Conservation (phyloP, 2,113 vertebrate genomes). For the Ochotona curzoniae region DNA sequence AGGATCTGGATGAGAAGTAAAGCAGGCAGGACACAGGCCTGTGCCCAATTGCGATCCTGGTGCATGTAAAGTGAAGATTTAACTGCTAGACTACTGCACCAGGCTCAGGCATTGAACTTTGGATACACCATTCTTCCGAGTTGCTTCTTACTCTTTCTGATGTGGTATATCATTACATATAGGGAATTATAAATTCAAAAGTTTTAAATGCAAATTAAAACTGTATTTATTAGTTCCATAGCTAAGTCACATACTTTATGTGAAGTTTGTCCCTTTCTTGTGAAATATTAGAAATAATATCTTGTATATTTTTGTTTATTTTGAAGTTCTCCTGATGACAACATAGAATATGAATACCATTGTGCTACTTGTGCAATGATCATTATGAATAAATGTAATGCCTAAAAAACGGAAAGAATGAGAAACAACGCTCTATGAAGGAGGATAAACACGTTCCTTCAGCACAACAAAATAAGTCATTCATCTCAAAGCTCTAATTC, state of each 20-base stretch:
- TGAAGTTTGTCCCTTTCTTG: not conserved
- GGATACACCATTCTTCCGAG: constrained; percentile 11
- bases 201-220: not conserved
- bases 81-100: too few relatives aligned
- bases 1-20: too few relatives aligned
- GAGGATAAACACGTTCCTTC: not conserved
- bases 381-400: not conserved
- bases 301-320: not conserved
- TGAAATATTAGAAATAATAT: constrained; percentile 12
- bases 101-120: not conserved
- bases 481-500: not conserved
- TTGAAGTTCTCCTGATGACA: not conserved
- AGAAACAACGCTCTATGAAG: not conserved
- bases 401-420: not conserved
- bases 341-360: not conserved
- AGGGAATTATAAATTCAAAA: not conserved
- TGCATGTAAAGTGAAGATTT: too few relatives aligned
- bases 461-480: not conserved
- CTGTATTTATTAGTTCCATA: not conserved
- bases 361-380: not conserved
- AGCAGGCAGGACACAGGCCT: too few relatives aligned
- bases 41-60: too few relatives aligned
- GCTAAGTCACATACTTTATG: not conserved
- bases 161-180: not conserved
- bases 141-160: not conserved